Percentiles rank a stretch among this genome's conserved stretches.
These are phyloP conservation scores for Hirudo medicinalis DNA, from an alignment of 1,140 invertebrate species.

Conservation along the genomic window DNA sequence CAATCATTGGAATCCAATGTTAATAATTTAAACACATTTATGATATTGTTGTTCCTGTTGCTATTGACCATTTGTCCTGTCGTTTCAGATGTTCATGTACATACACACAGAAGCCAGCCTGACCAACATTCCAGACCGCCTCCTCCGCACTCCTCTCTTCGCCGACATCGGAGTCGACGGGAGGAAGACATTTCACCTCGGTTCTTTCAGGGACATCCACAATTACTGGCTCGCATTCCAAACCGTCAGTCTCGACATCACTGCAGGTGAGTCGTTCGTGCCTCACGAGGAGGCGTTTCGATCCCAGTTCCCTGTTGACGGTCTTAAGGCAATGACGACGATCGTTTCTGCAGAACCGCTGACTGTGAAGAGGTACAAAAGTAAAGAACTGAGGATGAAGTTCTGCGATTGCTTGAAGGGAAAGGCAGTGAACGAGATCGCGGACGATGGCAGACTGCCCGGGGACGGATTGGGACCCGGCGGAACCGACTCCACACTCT, in stretches of 20 bases:
- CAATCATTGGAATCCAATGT: too few species aligned
- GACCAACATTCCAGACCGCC: conserved; percentile 50
- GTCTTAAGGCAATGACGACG: too few species aligned
- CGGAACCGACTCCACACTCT: conserved; percentile 57
- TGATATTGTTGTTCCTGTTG: too few species aligned
- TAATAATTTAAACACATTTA: too few species aligned
- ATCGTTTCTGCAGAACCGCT: not conserved
- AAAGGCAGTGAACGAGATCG: conserved; percentile 37
- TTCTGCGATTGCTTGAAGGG: conserved; percentile 15
- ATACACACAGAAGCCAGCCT: conserved; percentile 51
- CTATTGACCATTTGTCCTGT: conserved; percentile 6
- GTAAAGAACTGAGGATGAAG: not conserved
- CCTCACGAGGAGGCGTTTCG: too few species aligned
- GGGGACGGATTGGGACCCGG: conserved; percentile 59
- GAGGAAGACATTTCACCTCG: conserved; percentile 45
- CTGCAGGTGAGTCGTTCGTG: conserved; percentile 43
- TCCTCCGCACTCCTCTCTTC: too few species aligned
- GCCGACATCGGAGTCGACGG: not conserved
- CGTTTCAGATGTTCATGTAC: conserved; percentile 50
- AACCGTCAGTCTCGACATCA: conserved; percentile 54
- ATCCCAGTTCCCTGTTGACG: too few species aligned
- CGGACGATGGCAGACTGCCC: conserved; percentile 51
- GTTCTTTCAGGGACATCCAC: conserved; percentile 46
- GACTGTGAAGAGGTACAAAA: not conserved
- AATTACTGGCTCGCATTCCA: conserved; percentile 62